These are phyloP conservation scores for Symphodus melops DNA, from an alignment of 2,113 vertebrate species.

Conservation along the genomic window DNA sequence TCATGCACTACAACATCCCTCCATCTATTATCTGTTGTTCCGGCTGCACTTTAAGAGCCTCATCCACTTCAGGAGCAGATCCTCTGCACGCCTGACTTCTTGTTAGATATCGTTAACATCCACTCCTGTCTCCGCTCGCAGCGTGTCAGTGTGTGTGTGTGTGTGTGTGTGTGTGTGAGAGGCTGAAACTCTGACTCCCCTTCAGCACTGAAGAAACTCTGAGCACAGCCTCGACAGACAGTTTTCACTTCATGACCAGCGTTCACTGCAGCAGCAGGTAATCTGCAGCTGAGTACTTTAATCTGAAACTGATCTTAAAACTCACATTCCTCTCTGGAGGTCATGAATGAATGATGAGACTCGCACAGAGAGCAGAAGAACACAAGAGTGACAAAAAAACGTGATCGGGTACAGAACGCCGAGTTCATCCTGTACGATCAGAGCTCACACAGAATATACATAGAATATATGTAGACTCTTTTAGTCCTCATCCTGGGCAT, in stretches of 20 bases:
- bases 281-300: conserved; percentile 27
- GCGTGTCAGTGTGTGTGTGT: not conserved
- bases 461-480: no score
- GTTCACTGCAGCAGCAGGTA: conserved; percentile 13
- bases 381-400: no score
- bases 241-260: conserved; percentile 31
- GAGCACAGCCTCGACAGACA: conserved; percentile 5
- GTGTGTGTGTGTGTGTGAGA: not conserved
- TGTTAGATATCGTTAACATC: conserved; percentile 36
- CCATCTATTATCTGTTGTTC: conserved; percentile 26
- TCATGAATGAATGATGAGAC: not conserved
- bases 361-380: no score
- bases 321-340: not conserved
- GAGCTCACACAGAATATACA: no score
- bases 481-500: no score
- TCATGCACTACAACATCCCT: conserved; percentile 32
- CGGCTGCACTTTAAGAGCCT: conserved; percentile 5
- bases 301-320: conserved; percentile 18
- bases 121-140: conserved; percentile 10
- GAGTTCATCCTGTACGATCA: no score
- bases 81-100: conserved; percentile 16
- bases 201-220: conserved; percentile 2
- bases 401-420: no score
- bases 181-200: not conserved
- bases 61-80: conserved; percentile 19